Conservation (phyloP, 1,140 invertebrate genomes). For the Mesaphorura yosii region DNA sequence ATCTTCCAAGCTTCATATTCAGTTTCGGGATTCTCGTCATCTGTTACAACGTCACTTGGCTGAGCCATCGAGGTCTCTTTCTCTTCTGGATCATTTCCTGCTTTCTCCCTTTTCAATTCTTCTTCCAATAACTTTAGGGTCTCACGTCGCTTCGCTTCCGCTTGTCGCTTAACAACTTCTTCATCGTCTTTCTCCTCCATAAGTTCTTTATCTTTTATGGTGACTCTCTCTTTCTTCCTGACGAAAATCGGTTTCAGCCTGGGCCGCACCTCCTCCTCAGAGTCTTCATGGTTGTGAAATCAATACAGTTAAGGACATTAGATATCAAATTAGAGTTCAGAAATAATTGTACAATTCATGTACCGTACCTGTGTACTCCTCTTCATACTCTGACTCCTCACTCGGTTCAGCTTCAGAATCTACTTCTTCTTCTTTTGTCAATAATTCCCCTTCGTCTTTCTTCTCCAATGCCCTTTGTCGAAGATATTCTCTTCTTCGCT, state of each 20-base stretch:
- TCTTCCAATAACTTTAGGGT: constrained; percentile 86
- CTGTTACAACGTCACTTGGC: constrained; percentile 83
- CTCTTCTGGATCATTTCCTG: constrained; percentile 41
- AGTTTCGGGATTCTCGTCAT: constrained; percentile 93
- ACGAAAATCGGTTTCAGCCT: constrained; percentile 95
- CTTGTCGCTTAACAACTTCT: constrained; percentile 58
- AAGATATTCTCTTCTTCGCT: constrained; percentile 53
- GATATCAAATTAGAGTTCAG: not conserved
- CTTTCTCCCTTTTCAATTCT: constrained; percentile 59
- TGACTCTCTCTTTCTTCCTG: constrained; percentile 82
- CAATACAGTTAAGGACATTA: constrained; percentile 1
- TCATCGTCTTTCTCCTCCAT: constrained; percentile 76
- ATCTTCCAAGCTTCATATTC: constrained; percentile 98
- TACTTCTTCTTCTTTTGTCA: constrained; percentile 58
- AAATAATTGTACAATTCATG: constrained; percentile 6
- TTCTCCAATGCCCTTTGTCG: constrained; percentile 55
- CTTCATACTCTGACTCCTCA: constrained; percentile 63
- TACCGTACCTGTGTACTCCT: constrained; percentile 77
- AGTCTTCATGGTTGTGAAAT: constrained; percentile 40
- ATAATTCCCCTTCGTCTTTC: constrained; percentile 50
- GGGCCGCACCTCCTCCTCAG: constrained; percentile 74
- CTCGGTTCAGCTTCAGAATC: constrained; percentile 58
- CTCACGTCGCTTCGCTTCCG: constrained; percentile 67
- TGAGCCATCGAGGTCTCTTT: constrained; percentile 33
- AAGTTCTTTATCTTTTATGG: constrained; percentile 85